Percentiles rank a stretch among this genome's conserved stretches.
These are phyloP conservation scores for Periophthalmus magnuspinnatus DNA, from an alignment of 2,797 vertebrate species.

Conservation along the genomic window DNA sequence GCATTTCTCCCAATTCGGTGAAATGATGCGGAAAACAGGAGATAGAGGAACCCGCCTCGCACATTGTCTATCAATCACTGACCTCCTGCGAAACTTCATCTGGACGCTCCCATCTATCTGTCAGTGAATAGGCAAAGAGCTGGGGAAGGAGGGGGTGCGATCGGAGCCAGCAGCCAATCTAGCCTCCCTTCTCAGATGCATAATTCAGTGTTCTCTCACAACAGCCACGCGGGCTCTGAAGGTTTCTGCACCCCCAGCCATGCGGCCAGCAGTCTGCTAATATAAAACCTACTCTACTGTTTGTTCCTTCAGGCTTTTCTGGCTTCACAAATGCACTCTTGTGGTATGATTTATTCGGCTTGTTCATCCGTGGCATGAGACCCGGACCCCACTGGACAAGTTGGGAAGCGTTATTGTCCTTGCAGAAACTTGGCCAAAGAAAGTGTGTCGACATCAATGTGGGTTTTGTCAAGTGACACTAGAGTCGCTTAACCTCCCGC, in stretches of 20 bases:
- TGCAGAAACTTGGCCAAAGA: constrained; percentile 63
- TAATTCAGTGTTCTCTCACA: constrained; percentile 81
- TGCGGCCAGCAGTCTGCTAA: constrained; percentile 75
- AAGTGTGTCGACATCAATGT: constrained; percentile 65
- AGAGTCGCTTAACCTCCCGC: constrained; percentile 67
- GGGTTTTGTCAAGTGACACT: constrained; percentile 64
- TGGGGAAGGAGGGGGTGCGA: constrained; percentile 58
- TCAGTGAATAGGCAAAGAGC: constrained; percentile 64
- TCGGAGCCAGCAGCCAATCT: constrained; percentile 67
- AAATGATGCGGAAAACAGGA: constrained; percentile 76
- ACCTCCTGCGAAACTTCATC: constrained; percentile 70
- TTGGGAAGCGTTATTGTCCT: constrained; percentile 69
- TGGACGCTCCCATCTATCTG: constrained; percentile 67
- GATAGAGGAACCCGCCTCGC: constrained; percentile 44
- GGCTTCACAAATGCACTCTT: constrained; percentile 54
- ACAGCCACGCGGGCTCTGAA: constrained; percentile 70
- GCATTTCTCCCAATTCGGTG: constrained; percentile 65
- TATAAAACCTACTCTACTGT: constrained; percentile 68
- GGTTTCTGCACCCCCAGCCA: constrained; percentile 73
- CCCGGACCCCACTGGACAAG: constrained; percentile 58
- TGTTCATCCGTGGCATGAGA: constrained; percentile 62
- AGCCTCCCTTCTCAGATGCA: constrained; percentile 69
- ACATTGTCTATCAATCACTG: constrained; percentile 61
- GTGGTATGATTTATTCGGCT: constrained; percentile 72
- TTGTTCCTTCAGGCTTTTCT: constrained; percentile 68